Base-by-base conservation (phyloP, 1,140 invertebrate species). In the Cotesia typhae region DNA sequence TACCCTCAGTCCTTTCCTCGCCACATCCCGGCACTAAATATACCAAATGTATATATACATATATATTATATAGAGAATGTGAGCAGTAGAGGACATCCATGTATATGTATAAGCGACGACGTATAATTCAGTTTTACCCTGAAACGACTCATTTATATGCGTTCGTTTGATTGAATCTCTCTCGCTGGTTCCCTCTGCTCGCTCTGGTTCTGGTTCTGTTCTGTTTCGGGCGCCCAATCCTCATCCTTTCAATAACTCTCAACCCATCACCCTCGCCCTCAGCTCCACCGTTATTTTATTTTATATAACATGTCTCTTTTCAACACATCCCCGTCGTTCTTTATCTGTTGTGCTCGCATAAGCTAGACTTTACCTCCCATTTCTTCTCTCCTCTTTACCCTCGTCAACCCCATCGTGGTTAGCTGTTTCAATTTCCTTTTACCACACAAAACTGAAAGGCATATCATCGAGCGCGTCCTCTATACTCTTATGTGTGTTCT, bases 91-190 rank as follows among this genome's bases (percentile, higher is more conserved):
- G 67, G 73, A 67, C 67, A 70, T 10, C 35, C 73, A 51, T 74
- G 59, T 73, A 61, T 76, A 74, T 80, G 71, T 76, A 79, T 77
- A 79, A 78, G 69, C 74, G 72, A 64, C 70, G 72, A 71, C 77
- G 77, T 83, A 81, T 82, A 82, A 82, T 82, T 82, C 79, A 82
- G 80, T 82, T 82, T 83, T 80, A 78, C 77, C 75, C 81, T 81
- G 80, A 82, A 83, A 83, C 81, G 82, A 83, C 82, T 83, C 82
- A 83, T 83, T 83, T 82, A 83, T 82, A 83, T 83, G 81, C 82
- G 81, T 83, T 82, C 81, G 82, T 82, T 83, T 82, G 82, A 83
- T 83, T 83, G 82, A 82, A 83, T 83, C 82, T 83, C 77, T 75
- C 77, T 75, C 74, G 74, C 75, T 72, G 73, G 71, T 61, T 72